A percentile compares a stretch with the other conserved stretches of the same genome.
Conservation (phyloP, 2,888 invertebrate species). For the Anorthoa munda region DNA sequence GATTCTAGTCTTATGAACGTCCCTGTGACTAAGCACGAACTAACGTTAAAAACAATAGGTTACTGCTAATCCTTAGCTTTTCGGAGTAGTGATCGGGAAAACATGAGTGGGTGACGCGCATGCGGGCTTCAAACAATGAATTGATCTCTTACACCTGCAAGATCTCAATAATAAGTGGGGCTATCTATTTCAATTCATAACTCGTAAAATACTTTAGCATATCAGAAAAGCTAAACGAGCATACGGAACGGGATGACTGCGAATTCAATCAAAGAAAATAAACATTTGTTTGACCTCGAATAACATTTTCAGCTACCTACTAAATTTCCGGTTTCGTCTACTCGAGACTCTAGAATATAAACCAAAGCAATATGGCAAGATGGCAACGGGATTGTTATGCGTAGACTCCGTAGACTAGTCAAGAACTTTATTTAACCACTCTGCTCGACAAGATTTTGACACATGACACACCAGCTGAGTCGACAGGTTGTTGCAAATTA, state of each 20-base stretch:
- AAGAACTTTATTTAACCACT: neutral
- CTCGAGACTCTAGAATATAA: constrained; percentile 14
- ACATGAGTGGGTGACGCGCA: constrained; percentile 23
- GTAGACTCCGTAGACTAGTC: neutral
- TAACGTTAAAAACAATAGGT: constrained; percentile 11
- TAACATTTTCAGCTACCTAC: constrained; percentile 19
- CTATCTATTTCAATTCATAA: constrained; percentile 13
- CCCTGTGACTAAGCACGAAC: constrained; percentile 1
- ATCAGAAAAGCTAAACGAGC: neutral
- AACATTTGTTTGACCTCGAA: constrained; percentile 55
- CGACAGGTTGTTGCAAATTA: no score
- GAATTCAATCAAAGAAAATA: constrained; percentile 55
- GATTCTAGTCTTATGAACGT: neutral
- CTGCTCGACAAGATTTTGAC: no score
- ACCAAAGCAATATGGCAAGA: neutral
- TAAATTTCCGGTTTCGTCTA: constrained; percentile 43
- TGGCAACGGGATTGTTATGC: constrained; percentile 20
- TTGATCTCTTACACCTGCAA: constrained; percentile 24
- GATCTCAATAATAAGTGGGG: constrained; percentile 7
- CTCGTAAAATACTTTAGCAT: constrained; percentile 13
- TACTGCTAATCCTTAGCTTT: neutral
- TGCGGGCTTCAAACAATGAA: constrained; percentile 17
- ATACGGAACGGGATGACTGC: constrained; percentile 16
- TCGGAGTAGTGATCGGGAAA: constrained; percentile 30
- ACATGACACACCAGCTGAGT: no score